Percentiles rank a stretch among this genome's conserved stretches.
Conservation (phyloP, 2,888 invertebrate genomes). For the Synergus japonicus region DNA sequence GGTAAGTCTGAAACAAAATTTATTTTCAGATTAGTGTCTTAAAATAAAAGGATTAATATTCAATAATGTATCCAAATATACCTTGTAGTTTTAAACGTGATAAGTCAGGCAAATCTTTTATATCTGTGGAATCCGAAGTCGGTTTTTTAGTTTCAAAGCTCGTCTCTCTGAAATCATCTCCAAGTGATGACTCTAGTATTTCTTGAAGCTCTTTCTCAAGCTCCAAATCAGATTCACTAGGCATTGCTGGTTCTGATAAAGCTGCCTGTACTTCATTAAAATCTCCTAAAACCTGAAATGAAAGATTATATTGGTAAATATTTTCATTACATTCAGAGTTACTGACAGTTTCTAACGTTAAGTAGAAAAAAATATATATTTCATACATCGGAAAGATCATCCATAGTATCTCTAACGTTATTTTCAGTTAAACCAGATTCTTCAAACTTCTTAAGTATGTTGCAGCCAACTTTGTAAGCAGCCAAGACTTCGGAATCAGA, state of each 20-base stretch:
- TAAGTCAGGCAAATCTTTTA: slow-evolving; percentile 62
- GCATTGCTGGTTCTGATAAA: slow-evolving; percentile 78
- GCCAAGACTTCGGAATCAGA: slow-evolving; percentile 80
- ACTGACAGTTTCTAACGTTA: neutral
- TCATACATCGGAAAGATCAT: slow-evolving; percentile 84
- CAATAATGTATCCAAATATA: slow-evolving; percentile 50
- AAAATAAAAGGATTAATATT: slow-evolving; percentile 21
- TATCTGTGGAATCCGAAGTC: slow-evolving; percentile 39
- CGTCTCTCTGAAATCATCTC: slow-evolving; percentile 28
- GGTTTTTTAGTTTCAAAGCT: slow-evolving; percentile 28
- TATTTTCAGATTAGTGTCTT: slow-evolving; percentile 17
- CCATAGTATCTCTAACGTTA: slow-evolving; percentile 84
- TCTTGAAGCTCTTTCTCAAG: slow-evolving; percentile 84
- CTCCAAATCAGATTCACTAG: slow-evolving; percentile 80
- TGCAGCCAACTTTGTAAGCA: slow-evolving; percentile 83
- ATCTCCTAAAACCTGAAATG: slow-evolving; percentile 80
- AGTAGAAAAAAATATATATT: slow-evolving; percentile 27
- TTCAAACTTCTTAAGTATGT: slow-evolving; percentile 84
- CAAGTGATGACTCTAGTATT: slow-evolving; percentile 74
- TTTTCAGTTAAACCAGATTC: slow-evolving; percentile 84
- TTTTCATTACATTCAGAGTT: neutral
- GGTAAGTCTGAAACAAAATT: slow-evolving; percentile 57
- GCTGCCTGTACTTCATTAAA: slow-evolving; percentile 81
- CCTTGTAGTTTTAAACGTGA: slow-evolving; percentile 64
- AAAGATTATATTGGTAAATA: slow-evolving; percentile 42